phyloP scores from a whole-genome alignment of 2,797 vertebrate genomes.

The Melopsittacus undulatus region DNA sequence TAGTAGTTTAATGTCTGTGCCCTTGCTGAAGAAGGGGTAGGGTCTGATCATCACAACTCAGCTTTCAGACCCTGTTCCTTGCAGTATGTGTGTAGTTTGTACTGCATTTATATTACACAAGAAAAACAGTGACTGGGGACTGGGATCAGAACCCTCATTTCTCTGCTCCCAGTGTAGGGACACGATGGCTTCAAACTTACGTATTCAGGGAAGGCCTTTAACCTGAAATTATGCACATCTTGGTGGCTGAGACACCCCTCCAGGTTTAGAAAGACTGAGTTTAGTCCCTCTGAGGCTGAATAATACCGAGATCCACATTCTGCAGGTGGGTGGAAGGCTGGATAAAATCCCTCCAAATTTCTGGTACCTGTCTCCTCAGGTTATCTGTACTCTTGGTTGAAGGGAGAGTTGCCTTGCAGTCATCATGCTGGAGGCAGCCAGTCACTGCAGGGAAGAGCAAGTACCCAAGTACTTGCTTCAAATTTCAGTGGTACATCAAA shows the following conservation, averaged over 20 bases:
- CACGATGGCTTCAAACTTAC: fast-evolving
- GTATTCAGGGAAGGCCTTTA: background rate
- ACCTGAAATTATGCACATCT: background rate
- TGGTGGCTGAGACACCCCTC: background rate
- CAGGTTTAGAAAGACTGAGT: background rate
- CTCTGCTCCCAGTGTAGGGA: fast-evolving
- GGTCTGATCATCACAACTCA: fast-evolving
- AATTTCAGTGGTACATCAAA: background rate
- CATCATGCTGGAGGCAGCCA: fast-evolving
- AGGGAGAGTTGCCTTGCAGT: background rate
- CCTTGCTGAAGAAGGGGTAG: background rate
- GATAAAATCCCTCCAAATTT: background rate
- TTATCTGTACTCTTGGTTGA: background rate
- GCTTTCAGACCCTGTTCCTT: background rate
- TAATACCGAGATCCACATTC: background rate
- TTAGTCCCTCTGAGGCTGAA: background rate
- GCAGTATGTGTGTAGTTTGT: background rate
- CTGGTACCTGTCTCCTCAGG: background rate
- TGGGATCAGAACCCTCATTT: background rate
- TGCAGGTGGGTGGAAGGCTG: background rate
- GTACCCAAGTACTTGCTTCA: background rate
- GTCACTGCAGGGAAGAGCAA: background rate
- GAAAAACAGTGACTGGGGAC: background rate
- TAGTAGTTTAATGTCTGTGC: background rate
- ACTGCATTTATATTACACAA: background rate